Conservation (phyloP, 2,888 invertebrate species). For the Halictus ligatus region DNA sequence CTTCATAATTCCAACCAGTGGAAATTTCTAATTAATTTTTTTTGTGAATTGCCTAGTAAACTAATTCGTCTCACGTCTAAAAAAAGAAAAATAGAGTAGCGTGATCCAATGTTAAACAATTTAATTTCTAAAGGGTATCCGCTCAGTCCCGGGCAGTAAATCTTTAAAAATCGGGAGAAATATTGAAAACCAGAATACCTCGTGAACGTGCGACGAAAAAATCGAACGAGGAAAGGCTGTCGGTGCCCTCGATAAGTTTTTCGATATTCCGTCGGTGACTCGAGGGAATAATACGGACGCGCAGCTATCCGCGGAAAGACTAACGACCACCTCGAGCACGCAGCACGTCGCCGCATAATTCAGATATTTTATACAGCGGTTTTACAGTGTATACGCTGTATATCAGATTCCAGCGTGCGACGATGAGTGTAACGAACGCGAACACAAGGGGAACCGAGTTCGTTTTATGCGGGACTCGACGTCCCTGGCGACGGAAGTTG, state of each 20-base stretch:
- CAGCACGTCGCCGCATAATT: constrained; percentile 53
- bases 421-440: constrained; percentile 42
- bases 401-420: constrained; percentile 46
- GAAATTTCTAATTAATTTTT: neutral
- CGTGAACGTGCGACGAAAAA: neutral
- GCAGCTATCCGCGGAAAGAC: constrained; percentile 36
- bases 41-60: too few relatives aligned
- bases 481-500: constrained; percentile 68
- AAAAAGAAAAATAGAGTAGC: neutral
- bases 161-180: neutral
- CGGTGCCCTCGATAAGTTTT: neutral
- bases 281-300: constrained; percentile 18
- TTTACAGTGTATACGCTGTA: constrained; percentile 38
- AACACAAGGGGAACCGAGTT: constrained; percentile 42
- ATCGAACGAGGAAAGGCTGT: neutral
- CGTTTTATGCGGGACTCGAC: constrained; percentile 48
- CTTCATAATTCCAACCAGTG: too few relatives aligned
- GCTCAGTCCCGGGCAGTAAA: too few relatives aligned
- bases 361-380: constrained; percentile 57
- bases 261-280: constrained; percentile 2
- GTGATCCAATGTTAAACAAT: fast-evolving
- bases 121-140: too few relatives aligned
- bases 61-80: neutral
- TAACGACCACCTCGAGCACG: constrained; percentile 55
- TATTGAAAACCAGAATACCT: neutral